phyloP scores from a whole-genome alignment of 2,113 vertebrate genomes.

The Malurus cyaneus region DNA sequence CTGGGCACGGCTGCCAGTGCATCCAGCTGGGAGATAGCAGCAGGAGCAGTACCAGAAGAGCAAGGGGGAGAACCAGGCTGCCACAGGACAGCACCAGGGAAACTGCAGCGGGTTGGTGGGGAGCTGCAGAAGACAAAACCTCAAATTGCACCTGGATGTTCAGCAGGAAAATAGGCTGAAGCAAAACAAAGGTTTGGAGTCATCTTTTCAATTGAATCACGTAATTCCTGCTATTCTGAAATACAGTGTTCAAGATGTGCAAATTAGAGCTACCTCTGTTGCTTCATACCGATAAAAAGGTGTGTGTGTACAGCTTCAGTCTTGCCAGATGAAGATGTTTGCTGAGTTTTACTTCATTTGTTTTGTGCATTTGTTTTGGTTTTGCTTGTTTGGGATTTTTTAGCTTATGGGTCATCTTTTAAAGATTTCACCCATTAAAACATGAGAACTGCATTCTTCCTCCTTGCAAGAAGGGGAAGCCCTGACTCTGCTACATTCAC shows the following conservation, averaged over 20 bases:
- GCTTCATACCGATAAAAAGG: background rate
- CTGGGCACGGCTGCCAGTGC: rapidly evolving
- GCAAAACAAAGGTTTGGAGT: background rate
- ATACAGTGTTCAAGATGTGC: background rate
- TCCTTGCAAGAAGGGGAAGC: background rate
- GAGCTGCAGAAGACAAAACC: background rate
- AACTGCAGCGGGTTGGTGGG: background rate
- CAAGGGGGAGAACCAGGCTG: background rate
- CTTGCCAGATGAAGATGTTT: background rate
- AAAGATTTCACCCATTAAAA: background rate
- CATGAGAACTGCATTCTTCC: background rate
- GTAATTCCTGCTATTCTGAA: background rate
- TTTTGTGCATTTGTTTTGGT: background rate
- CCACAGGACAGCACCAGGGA: background rate
- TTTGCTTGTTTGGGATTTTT: background rate
- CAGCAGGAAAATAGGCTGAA: background rate
- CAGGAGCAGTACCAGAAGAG: background rate
- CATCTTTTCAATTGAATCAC: background rate
- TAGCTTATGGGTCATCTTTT: background rate
- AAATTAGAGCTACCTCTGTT: background rate
- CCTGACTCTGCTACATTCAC: background rate
- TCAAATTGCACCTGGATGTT: background rate
- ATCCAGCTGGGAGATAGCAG: background rate
- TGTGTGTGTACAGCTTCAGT: background rate
- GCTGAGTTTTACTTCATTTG: background rate